phyloP scores from a whole-genome alignment of 2,797 vertebrate genomes.

The Epinephelus malabaricus region DNA sequence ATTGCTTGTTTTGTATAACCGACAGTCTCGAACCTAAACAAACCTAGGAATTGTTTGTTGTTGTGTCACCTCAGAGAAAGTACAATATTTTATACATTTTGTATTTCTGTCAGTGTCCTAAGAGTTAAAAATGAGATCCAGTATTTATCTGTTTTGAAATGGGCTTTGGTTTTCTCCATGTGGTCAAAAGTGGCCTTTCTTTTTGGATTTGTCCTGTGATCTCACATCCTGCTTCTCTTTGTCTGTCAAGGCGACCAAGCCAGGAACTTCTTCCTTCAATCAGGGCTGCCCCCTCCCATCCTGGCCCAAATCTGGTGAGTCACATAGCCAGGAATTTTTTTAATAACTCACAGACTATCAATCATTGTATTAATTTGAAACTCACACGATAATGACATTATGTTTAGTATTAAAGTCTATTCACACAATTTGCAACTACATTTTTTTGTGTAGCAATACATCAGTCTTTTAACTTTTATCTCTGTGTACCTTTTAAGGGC shows the following conservation, averaged over 20 bases:
- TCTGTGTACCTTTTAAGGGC: slow-evolving; percentile 85
- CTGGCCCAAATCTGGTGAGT: slow-evolving; percentile 99
- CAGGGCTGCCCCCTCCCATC: slow-evolving; percentile 85
- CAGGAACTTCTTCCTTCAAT: slow-evolving; percentile 91
- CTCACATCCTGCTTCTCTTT: slow-evolving; percentile 41
- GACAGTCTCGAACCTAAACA: background rate
- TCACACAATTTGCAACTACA: no score
- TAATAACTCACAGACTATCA: background rate
- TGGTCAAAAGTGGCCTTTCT: background rate
- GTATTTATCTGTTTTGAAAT: background rate
- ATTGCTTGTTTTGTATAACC: background rate
- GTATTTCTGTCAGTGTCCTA: background rate
- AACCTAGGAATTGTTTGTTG: no score
- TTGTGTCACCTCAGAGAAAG: no score
- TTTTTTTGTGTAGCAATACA: no score
- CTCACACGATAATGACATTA: background rate
- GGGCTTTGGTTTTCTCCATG: background rate
- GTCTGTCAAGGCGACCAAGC: slow-evolving; percentile 93
- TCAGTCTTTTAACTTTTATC: background rate
- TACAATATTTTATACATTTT: no score
- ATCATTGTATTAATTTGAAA: background rate
- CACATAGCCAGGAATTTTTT: background rate
- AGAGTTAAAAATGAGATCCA: background rate
- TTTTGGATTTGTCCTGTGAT: background rate
- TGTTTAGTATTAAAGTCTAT: no score